Percentiles rank a stretch among this genome's conserved stretches.
Evolutionary conservation across 1,140 invertebrate species (phyloP).

Genomic region (Hestina assimilis): DNA sequence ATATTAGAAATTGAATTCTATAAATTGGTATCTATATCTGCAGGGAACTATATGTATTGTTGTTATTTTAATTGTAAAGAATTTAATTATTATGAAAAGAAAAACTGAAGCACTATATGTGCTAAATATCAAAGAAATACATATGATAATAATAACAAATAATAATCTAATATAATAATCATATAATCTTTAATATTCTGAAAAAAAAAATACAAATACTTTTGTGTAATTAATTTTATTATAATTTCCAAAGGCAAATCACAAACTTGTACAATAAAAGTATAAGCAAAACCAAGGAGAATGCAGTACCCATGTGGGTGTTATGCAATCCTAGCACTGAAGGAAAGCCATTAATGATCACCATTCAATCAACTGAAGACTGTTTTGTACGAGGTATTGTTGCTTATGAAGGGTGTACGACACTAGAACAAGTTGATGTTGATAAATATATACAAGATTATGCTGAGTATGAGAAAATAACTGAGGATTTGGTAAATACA

Average conservation of each 20-base stretch:
- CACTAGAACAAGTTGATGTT: slow-evolving; percentile 57
- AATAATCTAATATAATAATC: too few relatives aligned
- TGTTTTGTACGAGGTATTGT: slow-evolving; percentile 69
- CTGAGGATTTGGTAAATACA: slow-evolving; percentile 44
- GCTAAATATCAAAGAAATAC: too few relatives aligned
- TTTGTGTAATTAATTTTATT: background rate
- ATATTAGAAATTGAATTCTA: too few relatives aligned
- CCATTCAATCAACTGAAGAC: slow-evolving; percentile 54
- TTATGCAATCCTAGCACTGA: slow-evolving; percentile 55
- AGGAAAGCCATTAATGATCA: slow-evolving; percentile 52
- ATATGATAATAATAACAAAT: too few relatives aligned
- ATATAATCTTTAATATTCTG: too few relatives aligned
- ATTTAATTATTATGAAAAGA: too few relatives aligned
- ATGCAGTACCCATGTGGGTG: slow-evolving; percentile 66
- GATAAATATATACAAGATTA: slow-evolving; percentile 48
- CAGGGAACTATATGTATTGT: too few relatives aligned
- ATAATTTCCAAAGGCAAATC: slow-evolving; percentile 48
- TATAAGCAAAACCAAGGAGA: slow-evolving; percentile 36
- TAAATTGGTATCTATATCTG: too few relatives aligned
- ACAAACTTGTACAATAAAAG: slow-evolving; percentile 60
- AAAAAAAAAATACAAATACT: background rate
- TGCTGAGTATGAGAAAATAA: slow-evolving; percentile 42
- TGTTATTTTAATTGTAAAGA: too few relatives aligned
- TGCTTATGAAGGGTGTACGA: slow-evolving; percentile 43
- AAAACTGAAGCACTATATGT: too few relatives aligned